Conservation (phyloP, 1,140 invertebrate species). For the Eriocheir sinensis region DNA sequence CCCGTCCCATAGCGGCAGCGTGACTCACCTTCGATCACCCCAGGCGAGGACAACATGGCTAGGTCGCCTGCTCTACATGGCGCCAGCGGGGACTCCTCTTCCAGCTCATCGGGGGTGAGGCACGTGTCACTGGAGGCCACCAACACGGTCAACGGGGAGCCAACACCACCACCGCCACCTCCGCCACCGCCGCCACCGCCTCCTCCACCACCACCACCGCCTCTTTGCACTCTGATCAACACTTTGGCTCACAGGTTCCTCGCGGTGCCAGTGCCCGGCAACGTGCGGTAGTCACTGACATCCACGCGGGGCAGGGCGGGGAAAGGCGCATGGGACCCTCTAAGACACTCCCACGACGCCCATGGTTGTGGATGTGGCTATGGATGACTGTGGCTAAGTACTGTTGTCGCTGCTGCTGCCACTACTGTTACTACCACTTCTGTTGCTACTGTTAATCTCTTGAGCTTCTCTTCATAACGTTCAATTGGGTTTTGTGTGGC, state of each 20-base stretch:
- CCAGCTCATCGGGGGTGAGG: slow-evolving; percentile 68
- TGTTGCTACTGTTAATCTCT: too few relatives aligned
- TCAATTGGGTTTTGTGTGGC: too few relatives aligned
- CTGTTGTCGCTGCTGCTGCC: too few relatives aligned
- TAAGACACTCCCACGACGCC: neutral
- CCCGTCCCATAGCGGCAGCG: too few relatives aligned
- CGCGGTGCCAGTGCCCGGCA: neutral
- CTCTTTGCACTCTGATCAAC: neutral
- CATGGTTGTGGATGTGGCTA: neutral
- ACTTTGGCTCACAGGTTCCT: slow-evolving; percentile 33
- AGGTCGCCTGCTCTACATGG: slow-evolving; percentile 74
- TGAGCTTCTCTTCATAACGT: too few relatives aligned
- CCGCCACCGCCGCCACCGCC: neutral
- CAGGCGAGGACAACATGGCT: slow-evolving; percentile 74
- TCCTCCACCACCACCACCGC: neutral
- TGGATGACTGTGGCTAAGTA: too few relatives aligned
- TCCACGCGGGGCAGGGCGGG: neutral
- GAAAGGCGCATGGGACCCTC: slow-evolving; percentile 47
- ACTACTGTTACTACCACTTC: too few relatives aligned
- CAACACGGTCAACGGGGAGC: slow-evolving; percentile 55
- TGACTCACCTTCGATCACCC: slow-evolving; percentile 67
- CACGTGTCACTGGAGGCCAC: slow-evolving; percentile 56
- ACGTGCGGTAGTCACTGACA: slow-evolving; percentile 51
- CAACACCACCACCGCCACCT: too few relatives aligned
- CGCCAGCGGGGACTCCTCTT: slow-evolving; percentile 66